Evolutionary conservation across 2,113 vertebrate species (phyloP), one percentile per base, ranked within the genome.

Genomic region (Phrynocephalus versicolor): DNA sequence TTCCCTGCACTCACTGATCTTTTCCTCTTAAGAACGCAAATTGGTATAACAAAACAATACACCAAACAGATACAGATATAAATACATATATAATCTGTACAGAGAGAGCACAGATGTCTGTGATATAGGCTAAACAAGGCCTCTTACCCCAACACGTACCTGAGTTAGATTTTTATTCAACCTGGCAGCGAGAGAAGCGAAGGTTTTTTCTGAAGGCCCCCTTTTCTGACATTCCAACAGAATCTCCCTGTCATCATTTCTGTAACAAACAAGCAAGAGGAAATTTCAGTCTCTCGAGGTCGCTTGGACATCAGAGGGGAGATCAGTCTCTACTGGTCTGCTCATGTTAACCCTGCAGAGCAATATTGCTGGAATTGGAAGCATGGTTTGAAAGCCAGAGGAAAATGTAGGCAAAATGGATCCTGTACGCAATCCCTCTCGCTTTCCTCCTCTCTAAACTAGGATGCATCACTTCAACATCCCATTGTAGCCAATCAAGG

Each of bases 221-320:
- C 96, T 98, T 64, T 91, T 97, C 93, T 99, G 98, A 92, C 98
- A 96, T 7, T 97, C 96, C 70, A 99, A 60, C 35, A 99, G 94
- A 92, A 99, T 99, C 81, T 96, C 95, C 79, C 99, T 95, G 92
- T 99, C 99, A 94, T 99, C 98, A 85, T 98, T 98, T 95, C 99
- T 99, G 83, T 1, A 90, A 80, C 60, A 81, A 77, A 84, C 90
- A 88, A 21, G 62, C 0, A 58, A 14, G 16, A 25, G 45, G 16
- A 15, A 69, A 60, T 55, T 81, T 92, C 87, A 74, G 60, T 51
- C 78, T 84, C 4, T 4, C 41, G 88, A 55, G 33, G 60, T 45
- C 60, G 75, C 21, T 78, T 87, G 39, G 45, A 62, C 37, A 21
- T 39, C 51, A 27, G 83, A 60, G 30, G 30, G 27, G 7, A 87